Percentiles rank a stretch among this genome's conserved stretches.
Conservation (phyloP, 2,797 vertebrate species). For the Urosaurus nigricauda region DNA sequence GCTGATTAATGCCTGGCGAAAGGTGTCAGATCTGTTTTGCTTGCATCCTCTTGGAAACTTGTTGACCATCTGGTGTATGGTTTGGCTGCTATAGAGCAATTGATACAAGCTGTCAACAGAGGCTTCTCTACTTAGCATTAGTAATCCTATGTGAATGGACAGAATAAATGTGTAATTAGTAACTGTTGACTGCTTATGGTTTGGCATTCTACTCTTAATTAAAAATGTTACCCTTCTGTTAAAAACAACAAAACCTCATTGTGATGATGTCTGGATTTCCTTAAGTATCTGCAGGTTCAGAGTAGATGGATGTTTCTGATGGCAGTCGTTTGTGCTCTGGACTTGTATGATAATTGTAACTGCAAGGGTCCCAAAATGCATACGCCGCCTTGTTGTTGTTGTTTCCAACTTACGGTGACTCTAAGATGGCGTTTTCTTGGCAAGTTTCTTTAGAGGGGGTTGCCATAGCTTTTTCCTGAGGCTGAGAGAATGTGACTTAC, state of each 20-base stretch:
- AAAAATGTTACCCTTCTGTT: not conserved
- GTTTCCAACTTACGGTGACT: too few species aligned
- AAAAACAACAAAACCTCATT: not conserved
- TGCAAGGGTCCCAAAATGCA: too few species aligned
- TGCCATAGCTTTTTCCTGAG: too few species aligned
- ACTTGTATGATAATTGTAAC: not conserved
- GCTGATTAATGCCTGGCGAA: not conserved
- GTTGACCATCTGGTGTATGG: conserved; percentile 8
- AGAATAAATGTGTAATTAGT: not conserved
- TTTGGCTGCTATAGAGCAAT: not conserved
- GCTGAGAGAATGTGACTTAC: too few species aligned
- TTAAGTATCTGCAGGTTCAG: conserved; percentile 40
- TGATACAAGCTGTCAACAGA: not conserved
- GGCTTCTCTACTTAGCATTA: not conserved
- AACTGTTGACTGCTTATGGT: conserved; percentile 29
- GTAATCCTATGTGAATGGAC: conserved; percentile 18
- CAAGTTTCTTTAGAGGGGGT: too few species aligned
- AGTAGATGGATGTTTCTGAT: not conserved
- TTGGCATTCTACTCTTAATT: not conserved
- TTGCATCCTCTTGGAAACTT: conserved; percentile 40
- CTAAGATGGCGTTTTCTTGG: too few species aligned
- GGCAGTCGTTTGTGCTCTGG: not conserved
- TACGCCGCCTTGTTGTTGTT: too few species aligned
- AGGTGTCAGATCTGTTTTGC: conserved; percentile 28
- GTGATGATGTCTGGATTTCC: conserved; percentile 44